These are phyloP conservation scores for Calephelis nemesis DNA, from an alignment of 1,140 invertebrate genomes.

Conservation along the genomic window DNA sequence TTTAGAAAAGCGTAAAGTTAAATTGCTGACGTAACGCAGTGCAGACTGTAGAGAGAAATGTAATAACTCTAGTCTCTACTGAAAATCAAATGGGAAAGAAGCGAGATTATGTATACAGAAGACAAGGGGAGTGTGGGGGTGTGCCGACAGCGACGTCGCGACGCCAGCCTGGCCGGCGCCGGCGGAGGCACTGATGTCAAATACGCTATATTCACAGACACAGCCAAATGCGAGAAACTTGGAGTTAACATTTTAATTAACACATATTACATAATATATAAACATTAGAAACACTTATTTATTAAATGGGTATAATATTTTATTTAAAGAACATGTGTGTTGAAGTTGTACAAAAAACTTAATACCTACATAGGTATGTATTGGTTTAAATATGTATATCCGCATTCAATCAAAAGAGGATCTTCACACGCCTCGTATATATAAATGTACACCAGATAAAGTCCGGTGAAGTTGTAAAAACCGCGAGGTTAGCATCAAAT, in stretches of 20 bases:
- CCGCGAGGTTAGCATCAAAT: too few relatives aligned
- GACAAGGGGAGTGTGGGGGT: constrained; percentile 34
- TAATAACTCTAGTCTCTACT: background rate
- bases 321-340: too few relatives aligned
- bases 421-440: too few relatives aligned
- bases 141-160: constrained; percentile 53
- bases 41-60: constrained; percentile 1
- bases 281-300: too few relatives aligned
- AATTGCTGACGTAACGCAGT: background rate
- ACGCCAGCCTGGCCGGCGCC: constrained; percentile 72
- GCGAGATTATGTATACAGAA: constrained; percentile 25
- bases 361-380: too few relatives aligned
- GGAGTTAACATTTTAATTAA: background rate
- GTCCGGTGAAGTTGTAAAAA: too few relatives aligned
- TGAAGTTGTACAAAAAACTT: too few relatives aligned
- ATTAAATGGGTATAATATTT: too few relatives aligned
- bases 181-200: constrained; percentile 48
- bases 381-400: too few relatives aligned
- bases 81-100: constrained; percentile 25
- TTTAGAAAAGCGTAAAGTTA: background rate
- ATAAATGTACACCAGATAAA: too few relatives aligned
- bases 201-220: constrained; percentile 49
- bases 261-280: too few relatives aligned
- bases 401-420: too few relatives aligned
- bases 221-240: constrained; percentile 14